Conservation (phyloP, 2,888 invertebrate species). For the Leptura quadrifasciata region DNA sequence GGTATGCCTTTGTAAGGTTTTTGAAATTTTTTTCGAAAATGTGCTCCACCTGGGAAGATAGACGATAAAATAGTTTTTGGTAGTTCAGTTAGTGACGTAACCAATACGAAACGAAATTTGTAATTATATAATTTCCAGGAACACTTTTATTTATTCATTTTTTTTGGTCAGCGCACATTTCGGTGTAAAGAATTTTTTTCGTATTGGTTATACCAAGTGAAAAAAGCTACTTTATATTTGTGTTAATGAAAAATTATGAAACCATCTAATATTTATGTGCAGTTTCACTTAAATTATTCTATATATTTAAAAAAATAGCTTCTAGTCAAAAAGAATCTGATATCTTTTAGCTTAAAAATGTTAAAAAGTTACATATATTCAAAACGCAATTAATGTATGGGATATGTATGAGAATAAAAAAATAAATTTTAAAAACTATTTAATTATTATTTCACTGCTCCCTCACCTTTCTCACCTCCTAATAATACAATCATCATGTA, state of each 20-base stretch:
- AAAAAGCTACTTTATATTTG: conserved; percentile 66
- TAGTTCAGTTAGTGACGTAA: conserved; percentile 33
- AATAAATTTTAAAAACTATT: conserved; percentile 58
- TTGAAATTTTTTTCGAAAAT: conserved; percentile 61
- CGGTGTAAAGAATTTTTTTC: conserved; percentile 61
- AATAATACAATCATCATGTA: no score
- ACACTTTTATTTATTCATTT: conserved; percentile 10
- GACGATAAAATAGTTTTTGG: conserved; percentile 24
- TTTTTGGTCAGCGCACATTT: conserved; percentile 62
- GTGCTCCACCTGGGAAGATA: conserved; percentile 61
- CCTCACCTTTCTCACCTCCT: not conserved
- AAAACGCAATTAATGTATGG: conserved; percentile 75
- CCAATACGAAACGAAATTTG: conserved; percentile 38
- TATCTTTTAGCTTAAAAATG: conserved; percentile 73
- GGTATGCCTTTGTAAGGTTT: conserved; percentile 69
- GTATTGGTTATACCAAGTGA: conserved; percentile 54
- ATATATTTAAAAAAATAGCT: conserved; percentile 64
- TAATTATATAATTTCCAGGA: conserved; percentile 5
- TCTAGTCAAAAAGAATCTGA: conserved; percentile 69
- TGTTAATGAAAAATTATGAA: conserved; percentile 61
- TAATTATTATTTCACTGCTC: not conserved
- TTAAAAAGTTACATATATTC: conserved; percentile 73
- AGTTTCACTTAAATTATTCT: conserved; percentile 67
- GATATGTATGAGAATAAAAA: conserved; percentile 75
- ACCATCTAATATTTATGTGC: conserved; percentile 67